A percentile compares a stretch with the other conserved stretches of the same genome.
phyloP scores from a whole-genome alignment of 2,113 vertebrate genomes.

The Alexandromys fortis region DNA sequence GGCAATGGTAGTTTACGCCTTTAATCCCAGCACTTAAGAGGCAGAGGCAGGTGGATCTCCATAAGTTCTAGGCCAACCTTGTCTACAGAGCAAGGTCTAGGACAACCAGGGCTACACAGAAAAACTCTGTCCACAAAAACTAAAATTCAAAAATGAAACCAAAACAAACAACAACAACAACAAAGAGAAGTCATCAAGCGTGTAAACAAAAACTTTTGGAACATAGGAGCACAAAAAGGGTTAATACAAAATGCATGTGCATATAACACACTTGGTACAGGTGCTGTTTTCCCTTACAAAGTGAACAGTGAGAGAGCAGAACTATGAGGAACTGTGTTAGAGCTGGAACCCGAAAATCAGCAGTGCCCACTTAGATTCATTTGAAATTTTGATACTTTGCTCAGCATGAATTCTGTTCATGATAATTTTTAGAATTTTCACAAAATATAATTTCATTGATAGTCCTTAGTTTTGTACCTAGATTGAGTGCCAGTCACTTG shows the following conservation, averaged over 20 bases:
- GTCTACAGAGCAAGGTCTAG: neutral
- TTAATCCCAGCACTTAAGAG: neutral
- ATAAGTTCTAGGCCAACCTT: neutral
- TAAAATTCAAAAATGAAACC: no score
- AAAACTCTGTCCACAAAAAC: neutral
- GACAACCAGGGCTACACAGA: neutral
- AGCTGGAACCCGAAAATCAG: neutral
- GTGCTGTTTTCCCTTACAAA: neutral
- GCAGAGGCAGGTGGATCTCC: neutral
- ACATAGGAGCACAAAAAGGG: neutral
- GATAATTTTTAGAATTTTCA: conserved; percentile 41
- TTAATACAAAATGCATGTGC: neutral
- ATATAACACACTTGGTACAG: neutral
- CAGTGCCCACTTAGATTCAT: neutral
- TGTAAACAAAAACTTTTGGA: conserved; percentile 18
- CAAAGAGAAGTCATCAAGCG: neutral
- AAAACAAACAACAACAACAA: neutral
- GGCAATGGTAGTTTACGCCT: neutral
- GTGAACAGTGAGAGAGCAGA: neutral
- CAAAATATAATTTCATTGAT: neutral
- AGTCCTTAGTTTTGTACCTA: neutral
- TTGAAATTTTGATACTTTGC: neutral
- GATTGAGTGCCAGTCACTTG: neutral
- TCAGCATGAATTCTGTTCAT: neutral
- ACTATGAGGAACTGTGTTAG: neutral